These are phyloP conservation scores for Colletes gigas DNA, from an alignment of 1,140 invertebrate species.

Conservation along the genomic window DNA sequence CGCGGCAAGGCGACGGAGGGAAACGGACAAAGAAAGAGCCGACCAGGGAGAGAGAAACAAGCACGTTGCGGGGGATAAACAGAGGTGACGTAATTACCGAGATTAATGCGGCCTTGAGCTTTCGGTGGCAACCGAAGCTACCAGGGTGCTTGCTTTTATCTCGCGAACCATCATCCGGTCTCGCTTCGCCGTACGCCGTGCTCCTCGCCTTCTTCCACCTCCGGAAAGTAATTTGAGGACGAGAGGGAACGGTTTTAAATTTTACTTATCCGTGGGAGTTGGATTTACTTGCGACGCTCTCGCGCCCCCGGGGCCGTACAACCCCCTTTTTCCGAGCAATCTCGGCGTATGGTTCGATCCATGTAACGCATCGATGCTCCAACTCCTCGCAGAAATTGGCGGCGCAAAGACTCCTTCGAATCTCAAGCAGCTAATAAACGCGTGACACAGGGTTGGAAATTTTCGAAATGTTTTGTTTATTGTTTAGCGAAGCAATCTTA, in stretches of 20 bases:
- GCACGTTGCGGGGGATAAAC: conserved; percentile 65
- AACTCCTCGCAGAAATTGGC: not conserved
- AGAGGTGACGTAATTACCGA: conserved; percentile 77
- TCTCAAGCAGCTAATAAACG: too few species aligned
- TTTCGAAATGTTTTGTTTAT: not conserved
- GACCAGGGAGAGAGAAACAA: conserved; percentile 37
- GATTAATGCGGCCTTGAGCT: conserved; percentile 75
- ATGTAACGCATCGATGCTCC: not conserved
- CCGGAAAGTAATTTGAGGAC: conserved; percentile 75
- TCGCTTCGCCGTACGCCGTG: conserved; percentile 35
- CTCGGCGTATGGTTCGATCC: conserved; percentile 21
- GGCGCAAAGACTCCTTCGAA: not conserved
- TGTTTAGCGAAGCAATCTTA: too few species aligned
- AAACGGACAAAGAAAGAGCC: conserved; percentile 23
- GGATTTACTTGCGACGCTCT: conserved; percentile 56
- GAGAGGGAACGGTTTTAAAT: conserved; percentile 71
- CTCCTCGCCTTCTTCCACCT: conserved; percentile 25
- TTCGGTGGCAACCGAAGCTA: conserved; percentile 68
- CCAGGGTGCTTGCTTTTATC: conserved; percentile 69
- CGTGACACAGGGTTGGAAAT: not conserved
- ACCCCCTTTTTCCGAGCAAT: conserved; percentile 28
- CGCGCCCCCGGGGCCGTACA: conserved; percentile 39
- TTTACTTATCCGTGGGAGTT: conserved; percentile 72
- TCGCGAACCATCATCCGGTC: conserved; percentile 68
- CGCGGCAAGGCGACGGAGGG: not conserved